phyloP scores from a whole-genome alignment of 2,113 vertebrate genomes.

The Dicaeum eximium region DNA sequence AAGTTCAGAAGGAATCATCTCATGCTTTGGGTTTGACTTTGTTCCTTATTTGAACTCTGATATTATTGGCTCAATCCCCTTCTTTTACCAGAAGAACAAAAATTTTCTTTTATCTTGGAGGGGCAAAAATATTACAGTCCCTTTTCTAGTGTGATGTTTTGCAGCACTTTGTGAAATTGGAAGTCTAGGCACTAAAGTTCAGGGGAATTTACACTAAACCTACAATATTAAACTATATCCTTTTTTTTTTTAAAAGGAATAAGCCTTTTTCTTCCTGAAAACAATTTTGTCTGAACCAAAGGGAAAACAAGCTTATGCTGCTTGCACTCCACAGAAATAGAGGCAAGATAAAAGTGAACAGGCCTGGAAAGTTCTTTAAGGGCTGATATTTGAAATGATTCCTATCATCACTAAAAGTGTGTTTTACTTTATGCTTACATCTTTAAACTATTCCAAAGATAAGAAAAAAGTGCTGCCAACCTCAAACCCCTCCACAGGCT shows the following conservation, averaged over 20 bases:
- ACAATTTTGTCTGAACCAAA: not conserved
- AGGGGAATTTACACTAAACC: not conserved
- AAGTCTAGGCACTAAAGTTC: not conserved
- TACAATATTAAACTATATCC: not conserved
- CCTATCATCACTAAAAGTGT: not conserved
- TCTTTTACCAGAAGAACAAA: not conserved
- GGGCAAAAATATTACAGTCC: not conserved
- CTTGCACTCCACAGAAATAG: not conserved
- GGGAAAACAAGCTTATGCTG: not conserved
- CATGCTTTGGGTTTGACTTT: not conserved
- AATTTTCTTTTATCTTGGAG: not conserved
- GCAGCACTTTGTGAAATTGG: not conserved
- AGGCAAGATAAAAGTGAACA: not conserved
- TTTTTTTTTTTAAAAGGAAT: not conserved
- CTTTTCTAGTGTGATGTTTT: not conserved
- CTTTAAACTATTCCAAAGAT: not conserved
- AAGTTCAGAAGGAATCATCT: not conserved
- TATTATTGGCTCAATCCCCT: not conserved
- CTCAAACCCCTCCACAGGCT: not conserved
- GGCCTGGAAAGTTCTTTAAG: not conserved
- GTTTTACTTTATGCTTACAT: not conserved
- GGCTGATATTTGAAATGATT: not conserved
- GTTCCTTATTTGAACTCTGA: not conserved
- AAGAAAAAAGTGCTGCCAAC: not conserved
- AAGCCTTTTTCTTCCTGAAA: not conserved